Percentiles rank a stretch among this genome's conserved stretches.
Evolutionary conservation across 2,888 invertebrate genomes (phyloP).

Genomic region (Acrocera orbiculus): DNA sequence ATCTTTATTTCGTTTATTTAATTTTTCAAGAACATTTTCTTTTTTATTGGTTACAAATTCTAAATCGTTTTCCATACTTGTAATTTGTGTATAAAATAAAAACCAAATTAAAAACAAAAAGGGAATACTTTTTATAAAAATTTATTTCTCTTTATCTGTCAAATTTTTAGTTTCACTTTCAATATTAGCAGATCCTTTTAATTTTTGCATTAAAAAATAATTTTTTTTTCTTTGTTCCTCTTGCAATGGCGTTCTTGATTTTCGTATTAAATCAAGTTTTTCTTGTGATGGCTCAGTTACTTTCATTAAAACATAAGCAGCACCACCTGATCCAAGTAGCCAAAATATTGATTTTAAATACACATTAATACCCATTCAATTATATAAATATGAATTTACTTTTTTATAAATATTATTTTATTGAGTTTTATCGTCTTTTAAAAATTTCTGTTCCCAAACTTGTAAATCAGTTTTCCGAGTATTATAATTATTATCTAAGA

Average conservation of each 20-base stretch:
- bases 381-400: constrained; percentile 2
- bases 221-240: too few species aligned
- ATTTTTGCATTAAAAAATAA: too few species aligned
- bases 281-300: constrained; percentile 36
- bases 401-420: background rate
- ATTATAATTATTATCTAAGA: constrained; percentile 32
- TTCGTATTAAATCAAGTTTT: constrained; percentile 22
- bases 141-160: too few species aligned
- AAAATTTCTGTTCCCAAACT: constrained; percentile 31
- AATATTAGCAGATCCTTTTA: too few species aligned
- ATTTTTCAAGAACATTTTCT: constrained; percentile 23
- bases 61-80: constrained; percentile 9
- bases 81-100: too few species aligned
- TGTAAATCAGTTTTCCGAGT: constrained; percentile 39
- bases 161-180: too few species aligned
- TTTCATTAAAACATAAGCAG: constrained; percentile 42
- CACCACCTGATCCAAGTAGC: constrained; percentile 39
- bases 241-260: too few species aligned
- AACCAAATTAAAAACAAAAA: too few species aligned
- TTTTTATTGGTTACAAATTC: constrained; percentile 15
- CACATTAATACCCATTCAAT: constrained; percentile 23
- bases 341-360: constrained; percentile 36
- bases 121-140: too few species aligned
- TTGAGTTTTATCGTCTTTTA: background rate
- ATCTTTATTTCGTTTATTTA: constrained; percentile 29